These are phyloP conservation scores for Xestia sexstrigata DNA, from an alignment of 2,888 invertebrate genomes.

Conservation along the genomic window DNA sequence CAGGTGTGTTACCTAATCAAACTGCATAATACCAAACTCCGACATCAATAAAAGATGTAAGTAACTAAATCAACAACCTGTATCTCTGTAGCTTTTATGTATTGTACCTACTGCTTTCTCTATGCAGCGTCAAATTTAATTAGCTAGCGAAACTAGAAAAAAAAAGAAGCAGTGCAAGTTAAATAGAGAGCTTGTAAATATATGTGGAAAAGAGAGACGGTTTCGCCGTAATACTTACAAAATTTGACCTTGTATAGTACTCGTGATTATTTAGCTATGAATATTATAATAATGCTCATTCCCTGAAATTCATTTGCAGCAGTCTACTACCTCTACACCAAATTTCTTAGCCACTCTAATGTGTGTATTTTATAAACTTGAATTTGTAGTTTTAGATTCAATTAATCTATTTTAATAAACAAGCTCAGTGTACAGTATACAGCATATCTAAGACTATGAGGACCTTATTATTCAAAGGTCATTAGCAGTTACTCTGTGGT, in stretches of 20 bases:
- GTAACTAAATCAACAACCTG: not conserved
- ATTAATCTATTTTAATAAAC: not conserved
- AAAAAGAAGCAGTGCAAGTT: not conserved
- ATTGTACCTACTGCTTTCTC: constrained; percentile 23
- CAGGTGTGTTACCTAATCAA: not conserved
- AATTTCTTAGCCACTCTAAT: not conserved
- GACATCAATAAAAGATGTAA: not conserved
- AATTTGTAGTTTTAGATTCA: constrained; percentile 8
- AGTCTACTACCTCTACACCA: not conserved
- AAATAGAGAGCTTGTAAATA: not conserved
- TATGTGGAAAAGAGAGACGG: not conserved
- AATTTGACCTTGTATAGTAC: not conserved
- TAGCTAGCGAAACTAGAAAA: not conserved
- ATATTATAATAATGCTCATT: not conserved
- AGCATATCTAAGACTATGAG: not conserved
- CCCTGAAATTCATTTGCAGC: not conserved
- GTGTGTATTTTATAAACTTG: not conserved
- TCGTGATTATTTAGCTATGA: not conserved
- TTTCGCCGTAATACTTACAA: not conserved
- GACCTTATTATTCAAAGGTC: not conserved
- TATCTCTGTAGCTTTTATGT: not conserved
- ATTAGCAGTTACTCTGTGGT: no score
- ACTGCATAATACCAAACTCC: not conserved
- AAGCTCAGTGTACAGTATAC: not conserved
- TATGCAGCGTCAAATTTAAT: not conserved